Evolutionary conservation across 2,888 invertebrate species (phyloP).

Genomic region (Laspeyria flexula): DNA sequence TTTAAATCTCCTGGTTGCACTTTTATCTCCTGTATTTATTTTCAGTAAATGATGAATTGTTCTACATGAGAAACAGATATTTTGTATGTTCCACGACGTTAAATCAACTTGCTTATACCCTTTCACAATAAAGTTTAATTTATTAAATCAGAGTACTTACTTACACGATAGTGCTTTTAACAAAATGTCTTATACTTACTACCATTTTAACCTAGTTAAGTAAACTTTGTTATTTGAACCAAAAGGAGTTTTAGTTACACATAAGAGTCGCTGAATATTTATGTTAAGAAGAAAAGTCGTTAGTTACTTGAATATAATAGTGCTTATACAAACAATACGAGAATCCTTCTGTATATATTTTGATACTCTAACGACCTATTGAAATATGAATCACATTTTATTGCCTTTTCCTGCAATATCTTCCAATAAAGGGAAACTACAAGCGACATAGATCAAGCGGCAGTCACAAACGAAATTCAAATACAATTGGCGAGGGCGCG

Average conservation of each 20-base stretch:
- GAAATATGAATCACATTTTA: slow-evolving; percentile 8
- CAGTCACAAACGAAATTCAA: slow-evolving; percentile 18
- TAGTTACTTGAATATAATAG: too few species aligned
- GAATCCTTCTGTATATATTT: background rate
- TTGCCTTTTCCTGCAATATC: slow-evolving; percentile 11
- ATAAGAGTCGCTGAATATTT: too few species aligned
- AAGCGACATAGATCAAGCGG: slow-evolving; percentile 11
- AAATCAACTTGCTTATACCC: background rate
- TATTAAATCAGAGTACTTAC: background rate
- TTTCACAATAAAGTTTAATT: background rate
- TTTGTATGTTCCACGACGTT: too few species aligned
- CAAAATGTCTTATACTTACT: background rate
- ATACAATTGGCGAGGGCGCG: slow-evolving; percentile 16
- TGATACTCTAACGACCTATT: background rate
- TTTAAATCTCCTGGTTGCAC: too few species aligned
- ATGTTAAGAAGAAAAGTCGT: too few species aligned
- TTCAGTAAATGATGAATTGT: too few species aligned
- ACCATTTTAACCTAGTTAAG: background rate
- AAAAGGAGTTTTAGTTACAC: background rate
- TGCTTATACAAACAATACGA: too few species aligned
- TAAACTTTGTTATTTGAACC: background rate
- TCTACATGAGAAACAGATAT: too few species aligned
- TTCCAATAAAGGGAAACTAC: slow-evolving; percentile 13
- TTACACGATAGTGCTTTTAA: slow-evolving; percentile 5
- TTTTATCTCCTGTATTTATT: too few species aligned